Conservation (phyloP, 2,113 vertebrate species). For the Gila orcuttii region DNA sequence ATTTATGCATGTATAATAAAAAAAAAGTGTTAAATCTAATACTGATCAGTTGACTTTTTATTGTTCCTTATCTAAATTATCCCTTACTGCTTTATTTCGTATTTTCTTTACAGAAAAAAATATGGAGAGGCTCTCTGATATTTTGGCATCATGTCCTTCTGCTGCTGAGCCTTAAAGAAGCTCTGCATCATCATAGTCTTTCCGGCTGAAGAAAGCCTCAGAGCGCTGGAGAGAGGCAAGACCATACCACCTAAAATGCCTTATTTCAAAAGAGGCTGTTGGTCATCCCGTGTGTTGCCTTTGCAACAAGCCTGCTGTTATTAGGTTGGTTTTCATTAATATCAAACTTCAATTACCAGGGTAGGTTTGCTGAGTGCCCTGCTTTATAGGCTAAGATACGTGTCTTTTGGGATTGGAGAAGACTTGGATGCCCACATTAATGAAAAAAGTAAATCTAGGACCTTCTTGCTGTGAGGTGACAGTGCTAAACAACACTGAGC, state of each 20-base stretch:
- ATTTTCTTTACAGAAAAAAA: background rate
- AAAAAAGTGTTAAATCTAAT: background rate
- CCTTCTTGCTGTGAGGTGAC: no score
- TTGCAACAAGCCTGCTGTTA: background rate
- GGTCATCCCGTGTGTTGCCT: background rate
- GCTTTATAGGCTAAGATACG: background rate
- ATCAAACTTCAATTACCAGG: no score
- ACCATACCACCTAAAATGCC: no score
- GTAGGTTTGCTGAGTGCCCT: background rate
- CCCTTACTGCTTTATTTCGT: background rate
- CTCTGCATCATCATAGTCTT: background rate
- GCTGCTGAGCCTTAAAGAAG: background rate
- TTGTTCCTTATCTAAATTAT: background rate
- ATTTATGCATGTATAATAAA: background rate
- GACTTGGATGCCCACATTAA: background rate
- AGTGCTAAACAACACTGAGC: background rate
- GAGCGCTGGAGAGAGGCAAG: background rate
- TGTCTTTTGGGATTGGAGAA: background rate
- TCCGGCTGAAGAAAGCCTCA: background rate
- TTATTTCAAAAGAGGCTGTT: background rate
- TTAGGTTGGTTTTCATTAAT: background rate
- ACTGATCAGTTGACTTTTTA: background rate
- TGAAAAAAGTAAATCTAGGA: no score
- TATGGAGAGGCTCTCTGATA: background rate
- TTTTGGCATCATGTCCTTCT: background rate